Percentiles rank a stretch among this genome's conserved stretches.
Evolutionary conservation across 2,797 vertebrate species (phyloP).

Genomic region (Manis crassicaudata): DNA sequence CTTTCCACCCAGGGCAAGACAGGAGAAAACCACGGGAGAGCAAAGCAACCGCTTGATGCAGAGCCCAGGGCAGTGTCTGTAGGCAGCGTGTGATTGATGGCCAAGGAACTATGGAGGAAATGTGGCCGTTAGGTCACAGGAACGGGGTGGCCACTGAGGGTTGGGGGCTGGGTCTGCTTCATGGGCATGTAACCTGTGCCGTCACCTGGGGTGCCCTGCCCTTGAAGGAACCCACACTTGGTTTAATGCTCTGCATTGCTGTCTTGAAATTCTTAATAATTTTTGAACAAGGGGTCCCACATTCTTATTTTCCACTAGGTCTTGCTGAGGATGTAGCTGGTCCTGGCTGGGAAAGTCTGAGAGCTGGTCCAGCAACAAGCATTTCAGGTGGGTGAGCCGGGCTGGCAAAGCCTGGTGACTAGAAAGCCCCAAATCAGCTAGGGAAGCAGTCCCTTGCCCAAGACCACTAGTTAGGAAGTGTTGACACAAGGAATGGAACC

Average conservation of each 20-base stretch:
- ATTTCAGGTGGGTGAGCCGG: background rate
- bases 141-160: background rate
- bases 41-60: rapidly evolving
- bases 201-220: background rate
- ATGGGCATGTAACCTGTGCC: background rate
- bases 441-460: background rate
- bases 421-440: background rate
- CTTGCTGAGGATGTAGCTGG: background rate
- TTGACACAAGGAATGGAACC: background rate
- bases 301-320: background rate
- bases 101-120: background rate
- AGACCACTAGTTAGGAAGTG: background rate
- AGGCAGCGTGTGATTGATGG: background rate
- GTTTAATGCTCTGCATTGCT: background rate
- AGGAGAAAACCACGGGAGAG: background rate
- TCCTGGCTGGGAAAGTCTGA: background rate
- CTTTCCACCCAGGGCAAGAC: background rate
- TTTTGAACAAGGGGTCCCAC: background rate
- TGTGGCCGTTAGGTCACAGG: background rate
- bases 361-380: background rate
- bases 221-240: background rate
- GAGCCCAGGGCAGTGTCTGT: rapidly evolving
- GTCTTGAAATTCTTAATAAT: background rate
- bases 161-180: background rate
- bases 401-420: background rate